These are phyloP conservation scores for Whitmania pigra DNA, from an alignment of 1,140 invertebrate genomes.

Conservation along the genomic window DNA sequence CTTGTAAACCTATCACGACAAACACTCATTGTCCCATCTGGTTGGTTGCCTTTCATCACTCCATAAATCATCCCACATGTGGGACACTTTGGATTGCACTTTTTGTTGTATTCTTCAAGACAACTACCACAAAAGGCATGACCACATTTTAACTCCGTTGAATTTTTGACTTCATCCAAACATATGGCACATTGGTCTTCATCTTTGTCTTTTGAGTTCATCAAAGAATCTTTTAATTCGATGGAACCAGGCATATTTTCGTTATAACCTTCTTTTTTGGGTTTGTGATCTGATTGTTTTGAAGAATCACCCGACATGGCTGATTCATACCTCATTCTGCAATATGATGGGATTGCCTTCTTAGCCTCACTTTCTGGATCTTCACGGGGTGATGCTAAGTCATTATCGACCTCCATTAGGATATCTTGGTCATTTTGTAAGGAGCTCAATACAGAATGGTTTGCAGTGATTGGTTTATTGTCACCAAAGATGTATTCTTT, in stretches of 20 bases:
- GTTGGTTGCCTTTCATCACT: conserved; percentile 31
- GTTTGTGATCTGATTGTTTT: too few species aligned
- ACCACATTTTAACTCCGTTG: conserved; percentile 14
- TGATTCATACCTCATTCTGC: too few species aligned
- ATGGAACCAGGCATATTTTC: neutral
- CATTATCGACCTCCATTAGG: too few species aligned
- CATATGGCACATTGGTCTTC: conserved; percentile 22
- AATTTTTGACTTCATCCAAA: neutral
- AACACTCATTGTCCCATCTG: conserved; percentile 19
- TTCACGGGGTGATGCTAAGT: neutral
- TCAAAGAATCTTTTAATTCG: neutral
- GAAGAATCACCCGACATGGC: too few species aligned
- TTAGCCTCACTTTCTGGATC: neutral
- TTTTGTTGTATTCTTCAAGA: conserved; percentile 14
- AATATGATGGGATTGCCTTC: too few species aligned
- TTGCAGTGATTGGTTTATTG: too few species aligned
- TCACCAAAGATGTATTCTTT: too few species aligned
- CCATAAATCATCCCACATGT: conserved; percentile 33
- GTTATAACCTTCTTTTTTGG: neutral
- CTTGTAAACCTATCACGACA: neutral
- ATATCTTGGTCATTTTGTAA: too few species aligned
- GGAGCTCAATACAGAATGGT: too few species aligned
- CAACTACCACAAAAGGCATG: conserved; percentile 16
- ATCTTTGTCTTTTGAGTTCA: neutral
- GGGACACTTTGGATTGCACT: conserved; percentile 31